Percentiles rank a stretch among this genome's conserved stretches.
Evolutionary conservation across 2,113 vertebrate species (phyloP).

Genomic region (Panurus biarmicus): DNA sequence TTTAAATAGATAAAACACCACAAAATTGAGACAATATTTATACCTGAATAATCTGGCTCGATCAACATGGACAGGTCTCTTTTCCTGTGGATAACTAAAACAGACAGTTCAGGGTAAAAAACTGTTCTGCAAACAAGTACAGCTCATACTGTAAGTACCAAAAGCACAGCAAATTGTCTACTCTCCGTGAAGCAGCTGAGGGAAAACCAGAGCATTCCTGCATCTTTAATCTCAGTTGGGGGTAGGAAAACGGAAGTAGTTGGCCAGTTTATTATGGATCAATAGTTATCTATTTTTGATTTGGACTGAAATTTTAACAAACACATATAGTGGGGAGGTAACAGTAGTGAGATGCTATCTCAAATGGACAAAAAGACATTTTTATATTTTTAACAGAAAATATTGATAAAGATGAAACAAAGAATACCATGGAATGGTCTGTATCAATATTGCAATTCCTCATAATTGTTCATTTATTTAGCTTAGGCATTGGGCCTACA

Average conservation of each 20-base stretch:
- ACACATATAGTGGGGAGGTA: background rate
- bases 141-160: background rate
- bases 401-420: background rate
- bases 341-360: background rate
- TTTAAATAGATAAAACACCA: background rate
- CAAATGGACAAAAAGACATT: background rate
- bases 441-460: background rate
- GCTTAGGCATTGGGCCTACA: background rate
- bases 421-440: background rate
- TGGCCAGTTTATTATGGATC: background rate
- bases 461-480: background rate
- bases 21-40: background rate
- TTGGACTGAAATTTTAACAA: background rate
- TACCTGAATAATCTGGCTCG: slow-evolving; percentile 88
- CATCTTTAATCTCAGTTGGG: background rate
- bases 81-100: slow-evolving; percentile 90
- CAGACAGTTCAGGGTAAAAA: slow-evolving; percentile 1
- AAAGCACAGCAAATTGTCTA: background rate
- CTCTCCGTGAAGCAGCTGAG: background rate
- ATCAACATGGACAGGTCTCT: slow-evolving; percentile 87
- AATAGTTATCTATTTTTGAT: background rate
- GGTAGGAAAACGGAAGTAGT: background rate
- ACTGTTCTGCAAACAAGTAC: background rate
- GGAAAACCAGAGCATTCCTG: background rate
- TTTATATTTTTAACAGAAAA: background rate